Conservation (phyloP, 2,888 invertebrate genomes). For the Cacoxenus indagator region DNA sequence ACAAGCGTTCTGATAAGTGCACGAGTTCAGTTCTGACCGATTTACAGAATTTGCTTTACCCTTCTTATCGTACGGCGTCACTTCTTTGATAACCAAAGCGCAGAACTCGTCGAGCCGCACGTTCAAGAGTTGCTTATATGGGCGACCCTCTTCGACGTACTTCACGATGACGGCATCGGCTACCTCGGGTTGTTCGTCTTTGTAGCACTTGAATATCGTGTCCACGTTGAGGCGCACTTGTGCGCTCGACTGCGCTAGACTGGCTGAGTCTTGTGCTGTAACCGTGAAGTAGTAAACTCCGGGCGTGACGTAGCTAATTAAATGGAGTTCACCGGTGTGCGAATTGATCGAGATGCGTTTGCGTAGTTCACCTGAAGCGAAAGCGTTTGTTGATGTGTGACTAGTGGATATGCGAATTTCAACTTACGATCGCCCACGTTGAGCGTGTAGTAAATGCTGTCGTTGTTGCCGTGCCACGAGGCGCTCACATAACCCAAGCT, state of each 20-base stretch:
- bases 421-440: conserved; percentile 38
- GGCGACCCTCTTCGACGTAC: conserved; percentile 47
- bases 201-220: conserved; percentile 37
- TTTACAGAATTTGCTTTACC: conserved; percentile 35
- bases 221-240: conserved; percentile 40
- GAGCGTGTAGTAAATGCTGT: conserved; percentile 36
- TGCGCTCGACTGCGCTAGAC: conserved; percentile 29
- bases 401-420: background rate
- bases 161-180: conserved; percentile 44
- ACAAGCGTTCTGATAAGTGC: background rate
- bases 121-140: conserved; percentile 42
- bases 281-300: conserved; percentile 47
- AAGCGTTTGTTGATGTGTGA: background rate
- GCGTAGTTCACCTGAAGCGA: conserved; percentile 32
- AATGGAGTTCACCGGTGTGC: conserved; percentile 40
- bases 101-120: conserved; percentile 40
- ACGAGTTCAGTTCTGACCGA: no score
- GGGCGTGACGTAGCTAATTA: conserved; percentile 38
- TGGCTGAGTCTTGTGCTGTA: conserved; percentile 38
- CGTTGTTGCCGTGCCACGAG: conserved; percentile 27
- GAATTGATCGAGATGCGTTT: conserved; percentile 36
- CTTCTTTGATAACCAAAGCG: conserved; percentile 38
- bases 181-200: conserved; percentile 38
- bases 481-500: conserved; percentile 41
- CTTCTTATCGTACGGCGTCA: conserved; percentile 46